These are phyloP conservation scores for Epinephelus malabaricus DNA, from an alignment of 2,797 vertebrate genomes.

Conservation along the genomic window DNA sequence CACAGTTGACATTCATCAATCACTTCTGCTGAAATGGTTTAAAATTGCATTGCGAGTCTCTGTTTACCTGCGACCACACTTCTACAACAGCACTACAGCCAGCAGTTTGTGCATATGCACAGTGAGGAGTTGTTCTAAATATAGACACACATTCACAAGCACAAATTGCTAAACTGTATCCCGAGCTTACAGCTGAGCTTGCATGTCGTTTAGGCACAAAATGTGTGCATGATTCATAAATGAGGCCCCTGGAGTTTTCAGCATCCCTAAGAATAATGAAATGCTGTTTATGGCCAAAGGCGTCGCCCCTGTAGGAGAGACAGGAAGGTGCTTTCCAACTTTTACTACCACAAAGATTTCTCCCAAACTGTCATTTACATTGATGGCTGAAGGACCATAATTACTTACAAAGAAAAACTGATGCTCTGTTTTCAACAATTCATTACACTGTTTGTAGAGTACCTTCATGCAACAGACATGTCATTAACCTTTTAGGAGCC, in stretches of 20 bases:
- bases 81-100: background rate
- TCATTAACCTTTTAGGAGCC: conserved; percentile 4
- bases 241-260: background rate
- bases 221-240: conserved; percentile 1
- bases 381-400: background rate
- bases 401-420: background rate
- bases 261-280: background rate
- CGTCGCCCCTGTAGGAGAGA: background rate
- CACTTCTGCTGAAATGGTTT: background rate
- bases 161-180: no score
- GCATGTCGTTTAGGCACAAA: conserved; percentile 7
- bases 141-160: background rate
- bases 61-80: background rate
- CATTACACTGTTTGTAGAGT: background rate
- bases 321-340: background rate
- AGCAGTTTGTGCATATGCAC: background rate
- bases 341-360: conserved; percentile 6
- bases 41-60: background rate
- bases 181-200: background rate
- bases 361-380: background rate
- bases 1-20: background rate
- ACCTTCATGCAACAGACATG: conserved; percentile 9
- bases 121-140: background rate
- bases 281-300: conserved; percentile 1
- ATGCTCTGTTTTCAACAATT: background rate